Evolutionary conservation across 2,797 vertebrate species (phyloP), one percentile per base, ranked within the genome.

Genomic region (Kryptolebias ocellatus): DNA sequence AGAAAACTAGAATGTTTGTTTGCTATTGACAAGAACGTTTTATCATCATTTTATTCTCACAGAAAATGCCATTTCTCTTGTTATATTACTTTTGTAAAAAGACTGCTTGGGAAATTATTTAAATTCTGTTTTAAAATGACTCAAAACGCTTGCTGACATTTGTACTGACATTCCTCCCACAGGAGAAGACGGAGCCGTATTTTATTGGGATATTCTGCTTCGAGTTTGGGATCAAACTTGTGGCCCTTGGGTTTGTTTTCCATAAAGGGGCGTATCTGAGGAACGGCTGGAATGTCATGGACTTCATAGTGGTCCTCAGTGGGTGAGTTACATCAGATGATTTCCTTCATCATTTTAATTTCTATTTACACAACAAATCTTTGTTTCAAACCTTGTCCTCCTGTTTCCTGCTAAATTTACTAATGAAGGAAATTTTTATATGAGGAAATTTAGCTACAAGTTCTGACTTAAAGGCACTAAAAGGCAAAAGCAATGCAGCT

Each of bases 171-270:
- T 70, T 76, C 5, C 20, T 55, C 79, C 2, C 18, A 5, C 93
- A 99, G 98, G 98, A 99, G 88, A 98, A 97, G 81, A 98, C 98
- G 0, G 98, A 99, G 87, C 98, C 98, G 0, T 99, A 99, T 87
- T 99, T 99, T 79, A 97, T 99, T 55, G 98, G 98, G 72, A 99
- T 99, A 89, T 99, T 99, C 91, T 99, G 98, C 91, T 98, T 99
- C 0, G 98, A 99, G 92, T 96, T 96, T 24, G 98, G 96, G 51
- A 99, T 99, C 93, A 99, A 99, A 87, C 94, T 99, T 0, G 92
- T 99, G 79, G 98, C 98, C 17, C 93, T 99, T 50, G 98, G 98
- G 16, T 98, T 99, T 6, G 97, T 98, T 80, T 98, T 99, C 91
- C 98, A 99, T 82, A 99, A 98, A 92, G 98, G 98, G 54, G 99